A percentile compares a stretch with the other conserved stretches of the same genome.
phyloP scores from a whole-genome alignment of 2,113 vertebrate genomes.

The Sinocyclocheilus maitianheensis region DNA sequence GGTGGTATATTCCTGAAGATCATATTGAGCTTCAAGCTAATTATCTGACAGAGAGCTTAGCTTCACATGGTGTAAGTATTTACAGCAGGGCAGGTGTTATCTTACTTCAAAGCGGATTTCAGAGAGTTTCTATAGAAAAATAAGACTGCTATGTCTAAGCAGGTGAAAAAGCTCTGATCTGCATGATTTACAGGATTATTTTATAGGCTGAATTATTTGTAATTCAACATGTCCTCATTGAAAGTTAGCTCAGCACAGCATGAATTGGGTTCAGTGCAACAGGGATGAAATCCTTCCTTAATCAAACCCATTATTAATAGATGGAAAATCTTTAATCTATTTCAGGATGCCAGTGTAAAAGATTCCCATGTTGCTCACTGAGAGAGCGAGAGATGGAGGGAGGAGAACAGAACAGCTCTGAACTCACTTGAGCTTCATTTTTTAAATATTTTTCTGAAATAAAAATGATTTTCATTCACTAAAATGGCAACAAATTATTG shows the following conservation, averaged over 20 bases:
- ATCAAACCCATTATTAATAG: conserved; percentile 16
- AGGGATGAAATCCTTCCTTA: conserved; percentile 14
- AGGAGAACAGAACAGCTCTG: neutral
- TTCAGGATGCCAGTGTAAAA: conserved; percentile 16
- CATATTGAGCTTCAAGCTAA: conserved; percentile 26
- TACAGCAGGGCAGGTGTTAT: conserved; percentile 27
- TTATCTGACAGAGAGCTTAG: conserved; percentile 13
- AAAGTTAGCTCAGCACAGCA: neutral
- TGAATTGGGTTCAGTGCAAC: neutral
- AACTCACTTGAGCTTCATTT: neutral
- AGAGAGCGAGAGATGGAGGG: neutral
- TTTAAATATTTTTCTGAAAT: neutral
- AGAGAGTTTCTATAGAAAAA: conserved; percentile 20
- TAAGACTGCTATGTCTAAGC: conserved; percentile 7
- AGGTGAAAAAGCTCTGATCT: neutral
- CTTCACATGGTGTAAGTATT: neutral
- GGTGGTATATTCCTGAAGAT: neutral
- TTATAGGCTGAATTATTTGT: neutral
- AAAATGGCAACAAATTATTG: neutral
- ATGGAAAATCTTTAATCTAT: neutral
- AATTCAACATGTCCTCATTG: conserved; percentile 26
- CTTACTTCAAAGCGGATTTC: neutral
- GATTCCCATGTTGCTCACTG: neutral
- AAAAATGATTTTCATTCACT: neutral
- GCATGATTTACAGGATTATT: conserved; percentile 22